Percentiles rank a stretch among this genome's conserved stretches.
These are phyloP conservation scores for Deroplatys truncata DNA, from an alignment of 2,888 invertebrate species.

Conservation along the genomic window DNA sequence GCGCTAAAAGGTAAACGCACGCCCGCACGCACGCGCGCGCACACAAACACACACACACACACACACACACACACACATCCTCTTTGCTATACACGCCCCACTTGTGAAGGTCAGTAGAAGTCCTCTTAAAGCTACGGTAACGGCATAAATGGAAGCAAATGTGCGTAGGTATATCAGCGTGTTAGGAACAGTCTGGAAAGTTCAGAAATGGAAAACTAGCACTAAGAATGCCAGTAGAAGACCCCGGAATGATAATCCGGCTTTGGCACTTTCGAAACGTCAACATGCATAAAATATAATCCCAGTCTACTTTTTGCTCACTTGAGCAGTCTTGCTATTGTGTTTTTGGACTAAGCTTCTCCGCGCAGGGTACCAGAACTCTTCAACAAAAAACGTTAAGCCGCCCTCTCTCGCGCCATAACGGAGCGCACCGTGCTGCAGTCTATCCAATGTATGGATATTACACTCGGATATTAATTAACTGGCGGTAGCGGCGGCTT, in stretches of 20 bases:
- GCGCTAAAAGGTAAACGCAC: no score
- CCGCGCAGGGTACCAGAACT: not conserved
- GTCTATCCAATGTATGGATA: constrained; percentile 5
- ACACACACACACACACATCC: no score
- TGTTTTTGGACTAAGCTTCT: not conserved
- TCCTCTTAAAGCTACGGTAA: no score
- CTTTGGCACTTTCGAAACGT: not conserved
- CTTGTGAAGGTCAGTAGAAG: no score
- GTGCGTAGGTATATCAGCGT: no score
- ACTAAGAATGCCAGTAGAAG: no score
- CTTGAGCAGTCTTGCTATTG: not conserved
- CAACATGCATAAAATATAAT: not conserved
- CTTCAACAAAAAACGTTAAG: not conserved
- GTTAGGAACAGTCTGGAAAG: no score
- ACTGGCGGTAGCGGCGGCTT: constrained; percentile 11
- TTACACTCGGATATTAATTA: constrained; percentile 22
- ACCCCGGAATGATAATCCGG: not conserved
- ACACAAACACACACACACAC: no score
- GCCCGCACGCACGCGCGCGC: no score
- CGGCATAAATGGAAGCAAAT: no score
- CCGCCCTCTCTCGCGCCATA: not conserved
- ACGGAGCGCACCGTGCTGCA: not conserved
- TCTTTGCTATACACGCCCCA: no score
- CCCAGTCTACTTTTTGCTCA: not conserved
- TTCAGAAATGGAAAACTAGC: no score